Base-by-base conservation (phyloP, 2,113 vertebrate genomes). In the Suncus etruscus region DNA sequence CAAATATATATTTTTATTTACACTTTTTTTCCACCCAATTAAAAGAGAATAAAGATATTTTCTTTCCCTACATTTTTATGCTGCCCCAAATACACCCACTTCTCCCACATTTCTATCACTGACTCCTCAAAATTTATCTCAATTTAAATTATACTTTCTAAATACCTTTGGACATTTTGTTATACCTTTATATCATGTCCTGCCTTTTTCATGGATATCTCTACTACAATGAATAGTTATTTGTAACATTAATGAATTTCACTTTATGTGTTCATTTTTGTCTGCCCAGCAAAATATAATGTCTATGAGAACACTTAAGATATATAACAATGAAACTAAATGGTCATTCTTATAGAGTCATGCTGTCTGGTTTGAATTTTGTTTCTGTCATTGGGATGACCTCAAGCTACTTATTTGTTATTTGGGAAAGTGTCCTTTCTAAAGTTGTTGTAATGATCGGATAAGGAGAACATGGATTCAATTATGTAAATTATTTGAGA, bases 241-340 rank as follows among this genome's bases (percentile, higher is more conserved):
- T 51, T 66, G 15, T 61, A 61, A 61, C 22, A 61, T 61, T 61
- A 61, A 20, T 18, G 20, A 58, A 61, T 54, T 32, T 48, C 50
- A 1, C 51, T 93, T 76, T 9, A 70, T 88, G 79, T 91, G 20
- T 83, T 93, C 31, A 90, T n/a, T 51, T 79, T 66, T 79, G 1
- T 87, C 4, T 92, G 22, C 88, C 48, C 14, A 66, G 50, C 27
- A 7, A 4, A 87, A 31, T 4, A 1, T 51, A 68, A 70, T 22
- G 4, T 58, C 11, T 3, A 1, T 73, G 61, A 82, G 27, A 86
- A 15, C 24, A 29, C n/a, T 5, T 45, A 48, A 8, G n/a, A 79
- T 24, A 69, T 18, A 24, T 0, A 65, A 12, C 31, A 25, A 18
- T 31, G 75, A 8, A 83, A 29, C 31, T 68, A 48, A 72, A 39